A percentile compares a stretch with the other conserved stretches of the same genome.
phyloP scores from a whole-genome alignment of 1,140 invertebrate species.

The Oryzaephilus surinamensis region DNA sequence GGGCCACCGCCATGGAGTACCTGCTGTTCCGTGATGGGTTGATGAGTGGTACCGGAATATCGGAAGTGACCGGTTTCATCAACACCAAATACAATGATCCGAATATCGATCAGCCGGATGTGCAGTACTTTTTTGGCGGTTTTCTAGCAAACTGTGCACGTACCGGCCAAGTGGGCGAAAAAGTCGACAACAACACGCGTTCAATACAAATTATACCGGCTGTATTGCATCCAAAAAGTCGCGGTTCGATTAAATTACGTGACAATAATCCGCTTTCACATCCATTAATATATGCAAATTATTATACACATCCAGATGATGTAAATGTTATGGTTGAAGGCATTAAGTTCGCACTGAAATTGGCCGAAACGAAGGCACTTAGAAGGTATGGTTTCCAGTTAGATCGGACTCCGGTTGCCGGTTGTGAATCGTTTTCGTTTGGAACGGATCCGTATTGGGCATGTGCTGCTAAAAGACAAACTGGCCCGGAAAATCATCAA shows the following conservation, averaged over 20 bases:
- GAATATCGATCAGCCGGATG: conserved; percentile 65
- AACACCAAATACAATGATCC: conserved; percentile 70
- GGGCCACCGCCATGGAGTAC: conserved; percentile 82
- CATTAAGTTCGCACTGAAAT: conserved; percentile 61
- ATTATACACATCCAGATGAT: conserved; percentile 58
- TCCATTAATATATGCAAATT: conserved; percentile 74
- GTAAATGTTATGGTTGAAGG: conserved; percentile 64
- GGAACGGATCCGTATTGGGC: conserved; percentile 74
- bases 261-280: conserved; percentile 55
- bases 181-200: conserved; percentile 47
- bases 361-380: conserved; percentile 59
- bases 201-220: conserved; percentile 52
- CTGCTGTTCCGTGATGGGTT: conserved; percentile 70
- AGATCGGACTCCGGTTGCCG: conserved; percentile 57
- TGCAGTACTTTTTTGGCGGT: conserved; percentile 77
- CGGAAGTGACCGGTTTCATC: conserved; percentile 71
- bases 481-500: conserved; percentile 76
- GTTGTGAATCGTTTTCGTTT: conserved; percentile 61
- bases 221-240: conserved; percentile 68
- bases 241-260: conserved; percentile 59
- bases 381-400: conserved; percentile 53
- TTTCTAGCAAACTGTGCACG: conserved; percentile 71
- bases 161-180: conserved; percentile 73
- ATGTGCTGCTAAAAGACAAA: conserved; percentile 62
- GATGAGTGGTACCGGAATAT: conserved; percentile 74